Base-by-base conservation (phyloP, 2,113 vertebrate genomes). In the Leucosticte australis region DNA sequence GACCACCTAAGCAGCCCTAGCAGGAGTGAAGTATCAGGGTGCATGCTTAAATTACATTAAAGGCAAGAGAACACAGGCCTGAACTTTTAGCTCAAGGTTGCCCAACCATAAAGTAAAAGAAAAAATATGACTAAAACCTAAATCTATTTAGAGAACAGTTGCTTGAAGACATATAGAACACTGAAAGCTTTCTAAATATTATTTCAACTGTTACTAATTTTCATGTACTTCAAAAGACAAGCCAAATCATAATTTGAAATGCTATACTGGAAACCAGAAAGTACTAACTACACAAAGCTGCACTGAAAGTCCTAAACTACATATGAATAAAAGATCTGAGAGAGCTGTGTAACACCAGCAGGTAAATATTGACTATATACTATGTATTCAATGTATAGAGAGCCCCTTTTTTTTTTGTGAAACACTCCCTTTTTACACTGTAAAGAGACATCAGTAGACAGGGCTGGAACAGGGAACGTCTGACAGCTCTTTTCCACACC, bases 1-100 rank as follows among this genome's bases (percentile, higher is more conserved):
- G 88, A 92, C 95, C 90, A 96, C 93, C 94, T 92, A 94, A 91
- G 92, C 42, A 92, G 93, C 27, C 37, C 35, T 12, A 86, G 46
- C 24, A 69, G 14, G 11, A 81, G 37, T 15, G 46, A 55, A 92
- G 47, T 37, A 64, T 64, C 56, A 55, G 49, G n/a, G 52, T 75
- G 55, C 59, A 87, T 50, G 33, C 56, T 88, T 90, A 91, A 96
- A 84, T 92, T 95, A 89, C 31, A 10, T 56, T 53, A 67, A 67
- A 91, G 42, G 52, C 81, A 94, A 96, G 79, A 92, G 70, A 90
- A 67, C 30, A 83, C 60, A 94, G 80, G 80, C 24, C 75, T 84
- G n/a, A 89, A 73, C 11, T 57, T 67, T 60, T 91, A 47, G 91
- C 55, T 95, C 23, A 70, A 83, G 30, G 27, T 41, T 90, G 59